Conservation (phyloP, 2,797 vertebrate species). For the Gouania willdenowi region DNA sequence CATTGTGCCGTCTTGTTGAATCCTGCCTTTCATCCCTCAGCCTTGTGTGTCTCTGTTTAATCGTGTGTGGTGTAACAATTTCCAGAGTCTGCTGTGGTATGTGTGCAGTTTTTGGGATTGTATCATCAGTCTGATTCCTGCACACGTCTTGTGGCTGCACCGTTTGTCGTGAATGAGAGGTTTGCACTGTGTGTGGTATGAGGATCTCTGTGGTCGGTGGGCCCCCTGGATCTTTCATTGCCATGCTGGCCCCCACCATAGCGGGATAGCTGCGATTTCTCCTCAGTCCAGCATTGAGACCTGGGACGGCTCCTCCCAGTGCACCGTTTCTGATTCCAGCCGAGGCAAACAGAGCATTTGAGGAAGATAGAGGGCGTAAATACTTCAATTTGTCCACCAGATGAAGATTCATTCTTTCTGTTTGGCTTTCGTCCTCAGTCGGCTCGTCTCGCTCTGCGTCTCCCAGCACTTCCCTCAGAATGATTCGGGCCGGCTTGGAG, state of each 20-base stretch:
- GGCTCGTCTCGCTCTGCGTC: slow-evolving; percentile 74
- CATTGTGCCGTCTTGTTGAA: slow-evolving; percentile 11
- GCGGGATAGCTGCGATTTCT: slow-evolving; percentile 93
- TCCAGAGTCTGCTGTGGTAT: slow-evolving; percentile 34
- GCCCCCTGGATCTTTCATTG: slow-evolving; percentile 87
- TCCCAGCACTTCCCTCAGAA: slow-evolving; percentile 87
- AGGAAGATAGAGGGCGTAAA: slow-evolving; percentile 81
- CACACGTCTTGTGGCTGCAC: slow-evolving; percentile 4
- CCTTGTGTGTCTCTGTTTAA: slow-evolving; percentile 57
- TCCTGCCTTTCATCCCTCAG: slow-evolving; percentile 33
- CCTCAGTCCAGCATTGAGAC: slow-evolving; percentile 83
- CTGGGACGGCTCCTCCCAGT: slow-evolving; percentile 79
- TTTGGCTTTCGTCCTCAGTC: slow-evolving; percentile 81
- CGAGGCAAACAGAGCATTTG: slow-evolving; percentile 71
- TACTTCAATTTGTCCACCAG: slow-evolving; percentile 94
- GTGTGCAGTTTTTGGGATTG: slow-evolving; percentile 13
- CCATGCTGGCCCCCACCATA: slow-evolving; percentile 97
- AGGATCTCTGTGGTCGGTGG: slow-evolving; percentile 82
- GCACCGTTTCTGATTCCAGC: slow-evolving; percentile 57
- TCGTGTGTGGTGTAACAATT: slow-evolving; percentile 36
- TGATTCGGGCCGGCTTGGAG: slow-evolving; percentile 93
- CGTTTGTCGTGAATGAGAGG: slow-evolving; percentile 10
- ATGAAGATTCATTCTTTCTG: slow-evolving; percentile 87
- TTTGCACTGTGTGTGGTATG: slow-evolving; percentile 59
- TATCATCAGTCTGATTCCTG: slow-evolving; percentile 23